Evolutionary conservation across 2,888 invertebrate genomes (phyloP).

Genomic region (Apeira syringaria): DNA sequence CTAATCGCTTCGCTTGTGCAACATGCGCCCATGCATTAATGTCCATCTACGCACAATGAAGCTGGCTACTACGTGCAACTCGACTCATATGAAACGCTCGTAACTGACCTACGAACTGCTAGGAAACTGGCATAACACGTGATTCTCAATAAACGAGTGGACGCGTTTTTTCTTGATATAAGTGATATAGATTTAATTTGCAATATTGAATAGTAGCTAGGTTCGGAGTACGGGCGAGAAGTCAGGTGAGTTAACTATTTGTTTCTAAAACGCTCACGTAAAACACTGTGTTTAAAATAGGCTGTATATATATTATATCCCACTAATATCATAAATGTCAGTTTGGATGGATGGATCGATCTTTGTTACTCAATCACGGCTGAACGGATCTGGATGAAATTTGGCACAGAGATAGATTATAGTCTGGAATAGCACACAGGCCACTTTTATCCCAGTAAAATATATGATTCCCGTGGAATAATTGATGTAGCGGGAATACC

Average conservation of each 20-base stretch:
- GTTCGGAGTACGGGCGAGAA: background rate
- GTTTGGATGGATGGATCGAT: too few relatives aligned
- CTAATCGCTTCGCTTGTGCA: slow-evolving; percentile 6
- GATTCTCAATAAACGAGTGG: slow-evolving; percentile 4
- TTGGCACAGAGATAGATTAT: too few relatives aligned
- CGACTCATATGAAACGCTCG: slow-evolving; percentile 2
- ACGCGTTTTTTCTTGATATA: slow-evolving; percentile 9
- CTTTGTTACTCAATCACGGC: too few relatives aligned
- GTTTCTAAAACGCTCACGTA: too few relatives aligned
- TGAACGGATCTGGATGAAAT: too few relatives aligned
- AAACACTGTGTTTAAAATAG: too few relatives aligned
- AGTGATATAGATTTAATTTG: slow-evolving; percentile 1
- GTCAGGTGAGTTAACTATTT: slow-evolving; percentile 7
- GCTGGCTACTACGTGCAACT: background rate
- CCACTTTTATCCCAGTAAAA: too few relatives aligned
- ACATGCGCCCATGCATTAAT: background rate
- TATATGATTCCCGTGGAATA: too few relatives aligned
- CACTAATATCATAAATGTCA: too few relatives aligned
- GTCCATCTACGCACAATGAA: slow-evolving; percentile 1
- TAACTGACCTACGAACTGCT: slow-evolving; percentile 20
- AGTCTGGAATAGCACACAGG: too few relatives aligned
- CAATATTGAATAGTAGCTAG: background rate
- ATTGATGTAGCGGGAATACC: too few relatives aligned
- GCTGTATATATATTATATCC: too few relatives aligned
- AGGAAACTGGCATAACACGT: slow-evolving; percentile 13